Conservation (phyloP, 2,113 vertebrate species). For the Elaphurus davidianus region DNA sequence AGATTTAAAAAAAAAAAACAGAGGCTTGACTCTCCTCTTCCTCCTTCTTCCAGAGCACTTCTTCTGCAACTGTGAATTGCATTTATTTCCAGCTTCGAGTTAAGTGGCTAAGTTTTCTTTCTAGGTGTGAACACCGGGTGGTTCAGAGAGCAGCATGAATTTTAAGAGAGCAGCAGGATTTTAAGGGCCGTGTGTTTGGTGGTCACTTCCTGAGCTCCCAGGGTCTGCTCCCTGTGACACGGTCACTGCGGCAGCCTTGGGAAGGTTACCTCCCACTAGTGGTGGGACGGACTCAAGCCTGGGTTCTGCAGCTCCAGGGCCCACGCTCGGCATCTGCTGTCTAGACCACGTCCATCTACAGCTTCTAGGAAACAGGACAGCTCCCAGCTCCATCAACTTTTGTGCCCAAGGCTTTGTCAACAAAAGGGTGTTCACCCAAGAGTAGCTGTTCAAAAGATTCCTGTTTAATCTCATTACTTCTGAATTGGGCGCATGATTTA, state of each 20-base stretch:
- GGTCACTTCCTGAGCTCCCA: background rate
- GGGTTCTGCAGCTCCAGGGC: background rate
- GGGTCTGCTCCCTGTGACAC: background rate
- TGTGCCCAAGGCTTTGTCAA: no score
- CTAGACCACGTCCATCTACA: background rate
- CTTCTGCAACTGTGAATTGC: background rate
- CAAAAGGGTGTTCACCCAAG: background rate
- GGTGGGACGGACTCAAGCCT: no score
- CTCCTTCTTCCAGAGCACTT: background rate
- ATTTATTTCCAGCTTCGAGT: background rate
- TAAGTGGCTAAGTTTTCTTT: background rate
- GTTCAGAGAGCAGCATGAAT: background rate
- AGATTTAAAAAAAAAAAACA: background rate
- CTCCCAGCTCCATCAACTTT: no score
- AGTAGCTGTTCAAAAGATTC: background rate
- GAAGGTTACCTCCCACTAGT: background rate
- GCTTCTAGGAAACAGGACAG: background rate
- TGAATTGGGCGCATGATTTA: background rate
- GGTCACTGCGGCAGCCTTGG: background rate
- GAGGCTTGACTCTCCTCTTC: background rate
- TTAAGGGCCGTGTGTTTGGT: rapidly evolving
- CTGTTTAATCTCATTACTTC: background rate
- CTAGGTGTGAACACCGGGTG: background rate
- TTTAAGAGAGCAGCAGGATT: background rate
- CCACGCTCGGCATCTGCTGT: rapidly evolving